Evolutionary conservation across 2,113 vertebrate species (phyloP), one percentile per base, ranked within the genome.

Genomic region (Oncorhynchus nerka): DNA sequence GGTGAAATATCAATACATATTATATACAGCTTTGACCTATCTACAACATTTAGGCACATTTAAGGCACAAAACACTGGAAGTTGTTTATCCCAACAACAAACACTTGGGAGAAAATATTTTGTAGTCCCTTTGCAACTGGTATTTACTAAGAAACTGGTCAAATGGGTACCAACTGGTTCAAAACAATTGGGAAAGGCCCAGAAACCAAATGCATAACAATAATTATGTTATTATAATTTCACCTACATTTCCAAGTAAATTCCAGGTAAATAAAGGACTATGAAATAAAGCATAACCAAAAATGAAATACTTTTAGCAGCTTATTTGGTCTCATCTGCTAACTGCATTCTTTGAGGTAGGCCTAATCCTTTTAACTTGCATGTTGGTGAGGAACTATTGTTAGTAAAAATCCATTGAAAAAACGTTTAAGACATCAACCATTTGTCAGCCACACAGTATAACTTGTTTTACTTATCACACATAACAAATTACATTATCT

Each of bases 1-100:
- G 87, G 83, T 87, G 90, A 85, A 84, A 86, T 86, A 87, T 87
- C 73, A 84, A 88, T 79, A 91, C 79, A 79, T 81, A 79, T 75
- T 79, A 83, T 88, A 88, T 75, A 75, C 39, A 28, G 65, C 74
- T 85, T 82, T 49, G 78, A 91, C 79, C 84, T 72, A 79, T 80
- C 61, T 69, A 83, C 70, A 68, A 87, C 83, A 77, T 75, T 71
- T 75, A 83, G 75, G 78, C 78, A 84, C 65, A 85, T 87, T 78
- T 92, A 91, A 93, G 92, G 92, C 92, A 88, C 78, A 87, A 88
- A 72, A 81, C 70, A 83, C 69, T 62, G 48, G 71, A 13, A 79
- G 70, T 49, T 77, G 48, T 80, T 61, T 68, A 74, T 45, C 71
- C 83, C 76, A 68, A 79, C 77, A 68, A 77, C 65, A 81, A 80